phyloP scores from a whole-genome alignment of 2,888 invertebrate species.

The Pandemis cinnamomeana region DNA sequence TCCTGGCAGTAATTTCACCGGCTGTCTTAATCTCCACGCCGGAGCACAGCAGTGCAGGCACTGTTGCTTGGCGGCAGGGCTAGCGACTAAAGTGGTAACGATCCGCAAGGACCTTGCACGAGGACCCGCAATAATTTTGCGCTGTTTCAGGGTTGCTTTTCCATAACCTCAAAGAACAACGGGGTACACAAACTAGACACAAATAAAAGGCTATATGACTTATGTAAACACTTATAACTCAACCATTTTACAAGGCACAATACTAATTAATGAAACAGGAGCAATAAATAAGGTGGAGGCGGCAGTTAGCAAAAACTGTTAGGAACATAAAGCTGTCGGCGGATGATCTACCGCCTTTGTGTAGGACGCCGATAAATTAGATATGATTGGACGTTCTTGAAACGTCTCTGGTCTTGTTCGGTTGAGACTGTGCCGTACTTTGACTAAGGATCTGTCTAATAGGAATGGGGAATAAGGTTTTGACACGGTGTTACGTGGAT shows the following conservation, averaged over 20 bases:
- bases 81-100: no score
- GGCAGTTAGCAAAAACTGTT: slow-evolving; percentile 84
- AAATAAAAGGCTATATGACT: neutral
- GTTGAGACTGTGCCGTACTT: neutral
- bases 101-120: no score
- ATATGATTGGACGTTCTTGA: slow-evolving; percentile 32
- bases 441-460: neutral
- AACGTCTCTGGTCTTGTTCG: slow-evolving; percentile 9
- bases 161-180: neutral
- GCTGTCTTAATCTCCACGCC: no score
- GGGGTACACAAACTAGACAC: neutral
- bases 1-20: no score
- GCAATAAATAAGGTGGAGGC: slow-evolving; percentile 74
- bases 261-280: slow-evolving; percentile 82
- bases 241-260: slow-evolving; percentile 22
- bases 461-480: neutral
- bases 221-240: slow-evolving; percentile 15
- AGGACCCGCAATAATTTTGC: neutral
- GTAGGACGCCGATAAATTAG: slow-evolving; percentile 72
- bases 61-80: no score
- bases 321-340: slow-evolving; percentile 83
- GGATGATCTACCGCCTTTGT: slow-evolving; percentile 83
- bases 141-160: neutral
- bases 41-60: no score
- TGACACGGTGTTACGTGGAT: neutral